Base-by-base conservation (phyloP, 2,113 vertebrate species). In the Epinephelus cyanopodus region DNA sequence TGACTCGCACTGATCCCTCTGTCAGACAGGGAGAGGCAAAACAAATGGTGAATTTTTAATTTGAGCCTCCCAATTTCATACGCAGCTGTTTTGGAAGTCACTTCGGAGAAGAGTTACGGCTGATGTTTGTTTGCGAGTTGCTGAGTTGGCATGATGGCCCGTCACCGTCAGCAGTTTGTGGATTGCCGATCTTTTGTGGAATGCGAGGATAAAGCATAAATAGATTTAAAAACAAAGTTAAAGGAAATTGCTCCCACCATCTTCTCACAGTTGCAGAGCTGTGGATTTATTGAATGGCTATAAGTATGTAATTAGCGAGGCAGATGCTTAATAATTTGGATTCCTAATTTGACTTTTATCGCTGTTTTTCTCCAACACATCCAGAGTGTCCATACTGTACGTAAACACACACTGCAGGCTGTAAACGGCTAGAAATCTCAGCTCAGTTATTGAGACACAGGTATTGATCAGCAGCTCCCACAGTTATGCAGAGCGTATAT, bases 151-250 rank as follows among this genome's bases (percentile, higher is more conserved):
- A 60, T 13, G 62, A 84, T 63, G 73, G 10, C 54, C 21, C 9
- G 1, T 53, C 23, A 19, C 33, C 42, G 81, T 92, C 83, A 90
- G 90, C 90, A 84, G 27, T 88, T 90, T 91, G 72, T 29, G 52
- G 60, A 62, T 77, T 64, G 58, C 18, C 56, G 27, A 64, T 82
- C 23, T 84, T 84, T 74, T 56, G 68, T 70, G 39, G 23, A 33
- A 48, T 21, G 23, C 21, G 19, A 64, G 83, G 68, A 79, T 64
- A 68, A 77, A 82, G 68, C 65, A 79, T 63, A 71, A 87, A 90
- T 42, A 81, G 78, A 78, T 88, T 83, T 81, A 42, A 83, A 72
- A 74, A 82, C 63, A 82, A 74, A 70, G 57, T 85, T 72, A 56
- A 71, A 72, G 62, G 58, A 75, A 71, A 77, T 69, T 70, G 72